Evolutionary conservation across 2,797 vertebrate species (phyloP), one percentile per base, ranked within the genome.

Genomic region (Petrocephalus sullivani): DNA sequence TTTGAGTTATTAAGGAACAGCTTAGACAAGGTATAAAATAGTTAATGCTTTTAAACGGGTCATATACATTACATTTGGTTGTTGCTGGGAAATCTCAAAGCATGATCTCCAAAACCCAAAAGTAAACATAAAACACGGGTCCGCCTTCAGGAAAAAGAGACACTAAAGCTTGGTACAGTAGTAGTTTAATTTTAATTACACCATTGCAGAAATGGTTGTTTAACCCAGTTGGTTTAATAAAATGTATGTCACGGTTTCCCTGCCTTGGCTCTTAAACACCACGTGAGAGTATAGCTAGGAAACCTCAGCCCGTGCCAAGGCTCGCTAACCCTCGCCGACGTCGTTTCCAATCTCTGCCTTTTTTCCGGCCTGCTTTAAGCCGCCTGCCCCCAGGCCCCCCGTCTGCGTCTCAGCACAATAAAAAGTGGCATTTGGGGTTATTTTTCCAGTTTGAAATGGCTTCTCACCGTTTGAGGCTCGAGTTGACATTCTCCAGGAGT

Each of bases 401-500:
- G 12, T 71, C 64, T 71, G 64, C 64, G 3, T 33, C 7, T 12
- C 84, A 41, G 33, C 33, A 78, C 7, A 58, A 89, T 91, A 92
- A 91, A 92, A 91, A 88, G 89, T 93, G 93, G 94, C 94, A 90
- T 93, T 94, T 93, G 60, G 89, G 93, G 89, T 90, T 92, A 92
- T 94, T 94, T 94, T 93, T 91, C 90, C 91, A 88, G 91, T 75
- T 92, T 90, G 93, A 93, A 92, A 92, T 92, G 90, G 89, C 91
- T 86, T 53, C 83, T 89, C 91, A 91, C 91, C 93, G 92, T 91
- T 89, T 90, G 88, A 92, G 87, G 94, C 91, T 95, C 95, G 95
- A 92, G 95, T 94, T 94, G 90, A 93, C 93, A 92, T 95, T 96
- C 95, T 95, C 94, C 95, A 93, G 95, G 95, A 96, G 96, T 95